Evolutionary conservation across 1,140 invertebrate genomes (phyloP), one percentile per base, ranked within the genome.

Genomic region (Anagrus nilaparvatae): DNA sequence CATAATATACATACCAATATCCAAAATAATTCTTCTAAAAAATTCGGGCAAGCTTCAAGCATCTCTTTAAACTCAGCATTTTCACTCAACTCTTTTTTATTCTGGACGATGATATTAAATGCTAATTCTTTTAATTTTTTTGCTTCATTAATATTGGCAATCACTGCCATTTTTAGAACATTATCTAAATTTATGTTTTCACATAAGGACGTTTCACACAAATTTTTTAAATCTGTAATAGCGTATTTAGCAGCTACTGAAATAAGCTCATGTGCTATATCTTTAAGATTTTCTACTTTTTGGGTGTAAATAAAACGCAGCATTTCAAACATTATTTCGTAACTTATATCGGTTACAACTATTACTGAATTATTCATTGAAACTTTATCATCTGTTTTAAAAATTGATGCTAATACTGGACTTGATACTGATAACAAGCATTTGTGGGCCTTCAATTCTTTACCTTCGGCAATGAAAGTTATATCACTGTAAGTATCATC

Each of bases 241-340:
- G 8, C 25, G 16, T 38, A 38, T 19, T 28, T 28, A 12, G 27
- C 36, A 38, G 36, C 36, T 23, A 27, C 36, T 23, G 36, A 24
- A n/a, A 38, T 28, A 10, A 38, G 10, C 3, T 19, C 16, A n/a
- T 38, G 27, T n/a, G 25, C 25, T 12, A 4, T 24, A 10, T 5
- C n/a, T n/a, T 38, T 13, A 28, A 38, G 36, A 29, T 38, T 29
- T 28, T 28, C 7, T 8, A 29, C 36, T 29, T 27, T 17, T 18
- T 27, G 24, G n/a, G 17, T 28, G 20, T 38, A 38, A 28, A 19
- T 38, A 19, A 38, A 38, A n/a, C 36, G 24, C 17, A 38, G 20
- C 3, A 38, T 3, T 19, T 38, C 36, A n/a, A 28, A 8, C 36
- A 38, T 38, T 19, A 29, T 14, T 17, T 18, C 24, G 13, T 16